Conservation (phyloP, 2,113 vertebrate species). For the Oceanites oceanicus region DNA sequence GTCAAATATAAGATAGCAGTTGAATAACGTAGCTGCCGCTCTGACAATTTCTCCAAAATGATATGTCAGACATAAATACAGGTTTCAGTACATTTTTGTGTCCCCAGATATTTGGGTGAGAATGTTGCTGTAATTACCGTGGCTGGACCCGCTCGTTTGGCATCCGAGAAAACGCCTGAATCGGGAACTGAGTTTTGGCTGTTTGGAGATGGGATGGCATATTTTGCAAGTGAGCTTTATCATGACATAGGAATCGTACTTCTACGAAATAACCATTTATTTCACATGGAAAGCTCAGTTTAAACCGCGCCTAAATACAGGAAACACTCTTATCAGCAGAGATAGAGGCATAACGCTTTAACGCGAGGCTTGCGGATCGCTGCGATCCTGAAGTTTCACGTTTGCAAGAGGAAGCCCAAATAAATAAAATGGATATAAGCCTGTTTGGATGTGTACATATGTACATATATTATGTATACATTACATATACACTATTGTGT, state of each 20-base stretch:
- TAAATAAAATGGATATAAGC: background rate
- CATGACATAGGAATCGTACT: background rate
- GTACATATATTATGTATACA: too few species aligned
- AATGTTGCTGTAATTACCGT: background rate
- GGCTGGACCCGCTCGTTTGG: accelerated
- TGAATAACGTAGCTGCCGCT: background rate
- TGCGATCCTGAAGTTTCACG: background rate
- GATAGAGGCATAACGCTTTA: background rate
- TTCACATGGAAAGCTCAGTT: background rate
- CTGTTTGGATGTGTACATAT: background rate
- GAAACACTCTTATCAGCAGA: background rate
- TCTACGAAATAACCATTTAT: background rate
- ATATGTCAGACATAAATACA: background rate
- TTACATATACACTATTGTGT: too few species aligned
- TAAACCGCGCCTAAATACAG: background rate
- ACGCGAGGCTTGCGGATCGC: accelerated
- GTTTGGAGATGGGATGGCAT: accelerated
- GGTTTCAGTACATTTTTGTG: background rate
- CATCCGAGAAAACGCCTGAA: accelerated
- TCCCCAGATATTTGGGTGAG: accelerated
- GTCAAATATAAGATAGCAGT: background rate
- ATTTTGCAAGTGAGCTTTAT: background rate
- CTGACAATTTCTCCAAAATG: background rate
- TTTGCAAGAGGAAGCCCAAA: background rate
- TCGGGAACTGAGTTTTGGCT: background rate